Conservation (phyloP, 2,888 invertebrate species). For the Agrypnus murinus region DNA sequence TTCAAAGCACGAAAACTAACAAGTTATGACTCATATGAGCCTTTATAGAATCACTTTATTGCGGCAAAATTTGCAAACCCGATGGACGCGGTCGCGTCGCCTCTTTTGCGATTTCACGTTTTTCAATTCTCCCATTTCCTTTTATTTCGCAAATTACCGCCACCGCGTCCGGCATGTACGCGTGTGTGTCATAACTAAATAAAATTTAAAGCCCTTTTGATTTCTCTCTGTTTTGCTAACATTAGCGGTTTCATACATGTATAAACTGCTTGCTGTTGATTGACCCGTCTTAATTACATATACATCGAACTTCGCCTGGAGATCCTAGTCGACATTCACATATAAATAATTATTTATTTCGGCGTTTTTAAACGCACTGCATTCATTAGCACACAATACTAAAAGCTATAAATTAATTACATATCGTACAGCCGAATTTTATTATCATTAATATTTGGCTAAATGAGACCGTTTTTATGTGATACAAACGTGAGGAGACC, state of each 20-base stretch:
- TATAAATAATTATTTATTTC: conserved; percentile 54
- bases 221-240: no score
- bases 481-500: conserved; percentile 43
- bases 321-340: conserved; percentile 45
- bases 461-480: conserved; percentile 52
- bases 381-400: conserved; percentile 59
- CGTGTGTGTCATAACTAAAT: no score
- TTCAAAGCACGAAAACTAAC: conserved; percentile 51
- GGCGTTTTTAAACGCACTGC: conserved; percentile 46
- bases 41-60: conserved; percentile 19
- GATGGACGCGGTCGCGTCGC: background rate
- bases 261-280: conserved; percentile 37
- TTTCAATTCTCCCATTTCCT: conserved; percentile 10
- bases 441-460: conserved; percentile 60
- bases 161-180: no score
- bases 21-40: conserved; percentile 37
- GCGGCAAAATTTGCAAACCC: conserved; percentile 35
- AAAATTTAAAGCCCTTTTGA: no score
- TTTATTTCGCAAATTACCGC: no score
- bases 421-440: conserved; percentile 57
- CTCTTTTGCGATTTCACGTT: conserved; percentile 15
- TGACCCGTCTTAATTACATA: conserved; percentile 45
- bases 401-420: conserved; percentile 59
- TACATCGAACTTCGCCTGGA: conserved; percentile 28
- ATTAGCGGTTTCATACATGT: background rate